Conservation (phyloP, 2,113 vertebrate genomes). For the Scopus umbretta region DNA sequence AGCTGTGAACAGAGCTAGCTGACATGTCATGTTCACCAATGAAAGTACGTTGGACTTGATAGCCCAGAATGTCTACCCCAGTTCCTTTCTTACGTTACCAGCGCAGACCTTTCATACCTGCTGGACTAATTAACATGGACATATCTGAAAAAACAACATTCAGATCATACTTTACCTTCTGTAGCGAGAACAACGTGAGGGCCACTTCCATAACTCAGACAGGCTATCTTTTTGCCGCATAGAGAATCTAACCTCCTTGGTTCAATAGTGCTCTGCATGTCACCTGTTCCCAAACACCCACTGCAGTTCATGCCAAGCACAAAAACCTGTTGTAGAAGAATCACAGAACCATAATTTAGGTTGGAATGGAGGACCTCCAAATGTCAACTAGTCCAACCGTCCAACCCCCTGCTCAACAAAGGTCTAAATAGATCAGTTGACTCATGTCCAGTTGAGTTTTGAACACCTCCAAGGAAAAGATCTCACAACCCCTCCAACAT, state of each 20-base stretch:
- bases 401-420: neutral
- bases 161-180: constrained; percentile 76
- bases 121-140: neutral
- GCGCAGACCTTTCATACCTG: neutral
- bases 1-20: neutral
- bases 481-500: neutral
- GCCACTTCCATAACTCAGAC: constrained; percentile 95
- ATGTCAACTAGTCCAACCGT: neutral
- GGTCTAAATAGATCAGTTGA: neutral
- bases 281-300: constrained; percentile 92
- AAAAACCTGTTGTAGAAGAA: constrained; percentile 83
- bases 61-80: neutral
- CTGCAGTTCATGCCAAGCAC: constrained; percentile 95
- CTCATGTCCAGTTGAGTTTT: neutral
- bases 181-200: constrained; percentile 92
- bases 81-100: neutral
- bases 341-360: neutral
- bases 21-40: neutral
- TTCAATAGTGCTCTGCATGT: constrained; percentile 91
- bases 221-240: constrained; percentile 92
- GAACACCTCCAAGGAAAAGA: neutral
- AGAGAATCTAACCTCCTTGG: constrained; percentile 86
- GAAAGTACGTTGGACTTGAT: neutral
- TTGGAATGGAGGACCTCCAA: neutral
- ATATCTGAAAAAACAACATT: neutral